Evolutionary conservation across 1,140 invertebrate species (phyloP).

Genomic region (Mercenaria mercenaria): DNA sequence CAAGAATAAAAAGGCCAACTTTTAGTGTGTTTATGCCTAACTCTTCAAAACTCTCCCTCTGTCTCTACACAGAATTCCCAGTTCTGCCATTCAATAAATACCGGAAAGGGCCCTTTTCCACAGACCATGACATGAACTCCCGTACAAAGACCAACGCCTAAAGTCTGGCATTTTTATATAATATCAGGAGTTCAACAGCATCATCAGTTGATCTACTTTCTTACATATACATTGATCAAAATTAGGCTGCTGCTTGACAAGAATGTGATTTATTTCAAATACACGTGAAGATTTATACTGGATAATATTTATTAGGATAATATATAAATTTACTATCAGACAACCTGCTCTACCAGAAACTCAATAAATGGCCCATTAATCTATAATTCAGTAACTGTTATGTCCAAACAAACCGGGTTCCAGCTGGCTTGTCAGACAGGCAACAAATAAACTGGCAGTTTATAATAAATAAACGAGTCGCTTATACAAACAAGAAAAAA

Average conservation of each 20-base stretch:
- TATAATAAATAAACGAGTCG: constrained; percentile 3
- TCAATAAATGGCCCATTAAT: constrained; percentile 17
- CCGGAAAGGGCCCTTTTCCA: too few relatives aligned
- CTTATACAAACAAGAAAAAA: constrained; percentile 8
- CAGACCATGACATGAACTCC: too few relatives aligned
- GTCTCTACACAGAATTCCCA: too few relatives aligned
- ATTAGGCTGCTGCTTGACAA: not conserved
- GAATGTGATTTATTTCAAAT: not conserved
- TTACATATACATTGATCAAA: not conserved
- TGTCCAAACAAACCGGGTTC: constrained; percentile 16
- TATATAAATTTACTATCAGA: not conserved
- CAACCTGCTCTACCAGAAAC: not conserved
- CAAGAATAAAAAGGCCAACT: too few relatives aligned
- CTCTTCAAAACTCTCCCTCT: too few relatives aligned
- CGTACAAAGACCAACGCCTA: too few relatives aligned
- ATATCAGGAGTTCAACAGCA: not conserved
- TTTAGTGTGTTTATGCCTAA: too few relatives aligned
- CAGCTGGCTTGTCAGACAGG: constrained; percentile 2
- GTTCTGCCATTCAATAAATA: too few relatives aligned
- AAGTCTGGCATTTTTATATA: too few relatives aligned
- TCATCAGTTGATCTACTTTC: not conserved
- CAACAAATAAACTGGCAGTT: constrained; percentile 7
- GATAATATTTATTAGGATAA: not conserved
- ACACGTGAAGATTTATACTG: not conserved
- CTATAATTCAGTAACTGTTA: not conserved